Conservation (phyloP, 1,140 invertebrate genomes). For the Cotesia typhae region DNA sequence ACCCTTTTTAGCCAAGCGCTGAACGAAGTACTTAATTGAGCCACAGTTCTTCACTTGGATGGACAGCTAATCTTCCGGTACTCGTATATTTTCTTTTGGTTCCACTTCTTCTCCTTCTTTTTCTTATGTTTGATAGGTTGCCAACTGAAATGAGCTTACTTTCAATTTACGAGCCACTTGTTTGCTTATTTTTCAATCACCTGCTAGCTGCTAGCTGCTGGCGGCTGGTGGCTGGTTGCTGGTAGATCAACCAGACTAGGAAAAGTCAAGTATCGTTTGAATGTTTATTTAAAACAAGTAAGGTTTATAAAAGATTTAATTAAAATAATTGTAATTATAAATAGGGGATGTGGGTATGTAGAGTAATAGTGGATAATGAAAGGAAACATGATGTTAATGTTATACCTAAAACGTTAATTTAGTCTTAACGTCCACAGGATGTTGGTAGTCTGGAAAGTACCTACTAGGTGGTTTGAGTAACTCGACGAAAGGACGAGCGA, state of each 20-base stretch:
- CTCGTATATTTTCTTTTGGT: slow-evolving; percentile 34
- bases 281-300: too few relatives aligned
- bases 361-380: slow-evolving; percentile 19
- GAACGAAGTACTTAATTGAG: slow-evolving; percentile 64
- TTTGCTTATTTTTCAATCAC: slow-evolving; percentile 14
- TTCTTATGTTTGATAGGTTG: background rate
- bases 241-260: background rate
- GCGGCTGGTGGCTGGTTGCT: background rate
- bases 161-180: slow-evolving; percentile 21
- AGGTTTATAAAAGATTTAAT: background rate
- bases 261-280: background rate
- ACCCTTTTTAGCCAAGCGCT: slow-evolving; percentile 60
- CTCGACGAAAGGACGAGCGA: slow-evolving; percentile 58
- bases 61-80: slow-evolving; percentile 61
- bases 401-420: slow-evolving; percentile 13
- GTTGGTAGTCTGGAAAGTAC: slow-evolving; percentile 21
- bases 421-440: slow-evolving; percentile 17
- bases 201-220: too few relatives aligned
- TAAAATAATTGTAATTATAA: background rate
- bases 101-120: slow-evolving; percentile 30
- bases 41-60: slow-evolving; percentile 60
- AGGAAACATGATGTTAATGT: slow-evolving; percentile 19
- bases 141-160: slow-evolving; percentile 18
- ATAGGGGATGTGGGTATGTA: background rate
- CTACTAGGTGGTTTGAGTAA: slow-evolving; percentile 22